These are phyloP conservation scores for Oryzias melastigma DNA, from an alignment of 2,113 vertebrate genomes.

Conservation along the genomic window DNA sequence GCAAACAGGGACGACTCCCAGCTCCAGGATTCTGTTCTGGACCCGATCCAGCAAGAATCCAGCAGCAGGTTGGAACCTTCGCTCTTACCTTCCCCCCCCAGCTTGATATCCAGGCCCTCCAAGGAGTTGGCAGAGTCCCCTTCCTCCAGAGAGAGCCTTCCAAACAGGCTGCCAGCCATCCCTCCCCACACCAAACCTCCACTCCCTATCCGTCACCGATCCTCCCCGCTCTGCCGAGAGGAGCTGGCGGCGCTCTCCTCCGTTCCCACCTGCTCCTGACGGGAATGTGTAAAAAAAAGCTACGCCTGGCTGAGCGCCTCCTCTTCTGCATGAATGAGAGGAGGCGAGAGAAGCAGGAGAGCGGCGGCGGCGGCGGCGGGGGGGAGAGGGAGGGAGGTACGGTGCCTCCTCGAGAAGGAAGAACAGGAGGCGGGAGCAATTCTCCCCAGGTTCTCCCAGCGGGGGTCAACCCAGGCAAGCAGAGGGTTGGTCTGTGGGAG, in stretches of 20 bases:
- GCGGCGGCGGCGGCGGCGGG: not conserved
- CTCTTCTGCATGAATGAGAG: slow-evolving; percentile 65
- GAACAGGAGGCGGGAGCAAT: slow-evolving; percentile 28
- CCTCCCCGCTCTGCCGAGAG: slow-evolving; percentile 37
- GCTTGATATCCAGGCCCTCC: slow-evolving; percentile 75
- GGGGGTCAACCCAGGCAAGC: slow-evolving; percentile 37
- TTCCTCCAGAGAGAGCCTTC: slow-evolving; percentile 78
- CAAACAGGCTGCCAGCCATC: slow-evolving; percentile 81
- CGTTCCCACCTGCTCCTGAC: slow-evolving; percentile 64
- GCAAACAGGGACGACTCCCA: too few relatives aligned
- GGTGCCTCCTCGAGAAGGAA: slow-evolving; percentile 46
- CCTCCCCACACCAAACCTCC: slow-evolving; percentile 40
- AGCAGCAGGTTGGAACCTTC: slow-evolving; percentile 18
- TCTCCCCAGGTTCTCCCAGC: slow-evolving; percentile 41
- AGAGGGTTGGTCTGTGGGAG: slow-evolving; percentile 24
- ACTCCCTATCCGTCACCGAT: slow-evolving; percentile 17
- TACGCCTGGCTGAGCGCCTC: slow-evolving; percentile 48
- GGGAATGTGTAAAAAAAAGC: slow-evolving; percentile 50
- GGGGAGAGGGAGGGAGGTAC: slow-evolving; percentile 27
- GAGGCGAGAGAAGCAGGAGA: slow-evolving; percentile 33
- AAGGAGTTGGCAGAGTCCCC: slow-evolving; percentile 76
- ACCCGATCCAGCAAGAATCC: slow-evolving; percentile 1
- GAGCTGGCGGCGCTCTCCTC: slow-evolving; percentile 32
- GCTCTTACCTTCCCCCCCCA: slow-evolving; percentile 76
- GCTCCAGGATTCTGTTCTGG: not conserved